Evolutionary conservation across 2,888 invertebrate species (phyloP), one percentile per base, ranked within the genome.

Genomic region (Steinernema carpocapsae): DNA sequence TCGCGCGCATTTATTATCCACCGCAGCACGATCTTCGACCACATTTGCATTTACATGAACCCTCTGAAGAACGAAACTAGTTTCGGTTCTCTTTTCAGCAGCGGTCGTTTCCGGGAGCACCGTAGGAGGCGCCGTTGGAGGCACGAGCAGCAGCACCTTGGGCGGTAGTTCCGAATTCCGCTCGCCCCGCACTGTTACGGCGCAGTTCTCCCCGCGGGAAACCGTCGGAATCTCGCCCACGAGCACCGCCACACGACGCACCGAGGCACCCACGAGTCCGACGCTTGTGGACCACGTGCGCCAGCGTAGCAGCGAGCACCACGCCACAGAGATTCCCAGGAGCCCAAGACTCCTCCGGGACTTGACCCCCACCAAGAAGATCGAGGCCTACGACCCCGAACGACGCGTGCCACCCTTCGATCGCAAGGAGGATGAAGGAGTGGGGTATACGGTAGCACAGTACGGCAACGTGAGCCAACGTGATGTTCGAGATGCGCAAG

Each of bases 361-460:
- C 17, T 32, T 32, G 19, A 70, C 56, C 22, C 37, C 42, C 22
- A 29, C 51, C 22, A 72, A 72, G 43, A 19, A 17, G 12, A 37
- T 70, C 48, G 45, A 45, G 14, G 32, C 32, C 22, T 64, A 71
- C 26, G 48, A 48, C 17, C 71, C 48, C 3, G 48, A 71, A 26
- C 1, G 71, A 10, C 22, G 45, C 7, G 17, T 64, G 12, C 64
- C 29, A 12, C 29, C 48, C 17, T 4, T 2, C 19, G 48, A 29
- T 6, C 29, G 32, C 1, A 32, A 32, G 32, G 32, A 32, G 2
- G 64, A 64, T 12, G 26, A 29, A 29, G 45, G 43, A 1, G 72
- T 84, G 0, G 84, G 84, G 19, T 86, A 85, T 75, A 86, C 86
- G 26, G 85, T 86, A 24, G 85, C 85, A 14, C 80, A 82, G 32